phyloP scores from a whole-genome alignment of 2,113 vertebrate genomes.

The Sylvilagus bachmani region DNA sequence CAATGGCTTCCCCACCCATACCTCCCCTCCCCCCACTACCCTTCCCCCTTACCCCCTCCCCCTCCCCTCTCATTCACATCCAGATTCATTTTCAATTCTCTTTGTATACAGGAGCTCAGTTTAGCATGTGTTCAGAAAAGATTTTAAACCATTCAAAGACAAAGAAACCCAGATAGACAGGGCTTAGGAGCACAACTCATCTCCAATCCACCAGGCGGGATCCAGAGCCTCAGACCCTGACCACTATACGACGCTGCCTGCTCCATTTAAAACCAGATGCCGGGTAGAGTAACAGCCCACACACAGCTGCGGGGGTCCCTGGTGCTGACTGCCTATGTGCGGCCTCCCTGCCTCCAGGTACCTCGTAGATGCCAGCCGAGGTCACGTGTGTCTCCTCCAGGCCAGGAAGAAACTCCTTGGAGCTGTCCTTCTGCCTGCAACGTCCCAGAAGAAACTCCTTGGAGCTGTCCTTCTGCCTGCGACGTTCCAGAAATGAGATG shows the following conservation, averaged over 20 bases:
- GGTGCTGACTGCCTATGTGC: not conserved
- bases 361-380: not conserved
- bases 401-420: not conserved
- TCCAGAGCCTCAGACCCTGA: not conserved
- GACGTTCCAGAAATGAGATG: not conserved
- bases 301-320: not conserved
- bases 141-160: too few species aligned
- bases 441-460: too few species aligned
- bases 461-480: not conserved
- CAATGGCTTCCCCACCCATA: too few species aligned
- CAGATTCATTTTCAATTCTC: too few species aligned
- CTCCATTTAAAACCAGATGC: not conserved
- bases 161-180: not conserved
- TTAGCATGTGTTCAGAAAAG: too few species aligned
- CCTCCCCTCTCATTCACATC: too few species aligned
- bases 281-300: not conserved
- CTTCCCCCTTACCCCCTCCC: too few species aligned
- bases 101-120: too few species aligned
- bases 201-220: not conserved
- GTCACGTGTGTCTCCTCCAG: too few species aligned
- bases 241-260: not conserved
- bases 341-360: not conserved
- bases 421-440: not conserved
- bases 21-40: too few species aligned
- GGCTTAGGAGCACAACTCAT: not conserved